Evolutionary conservation across 2,797 vertebrate genomes (phyloP).

Genomic region (Graptemys geographica): DNA sequence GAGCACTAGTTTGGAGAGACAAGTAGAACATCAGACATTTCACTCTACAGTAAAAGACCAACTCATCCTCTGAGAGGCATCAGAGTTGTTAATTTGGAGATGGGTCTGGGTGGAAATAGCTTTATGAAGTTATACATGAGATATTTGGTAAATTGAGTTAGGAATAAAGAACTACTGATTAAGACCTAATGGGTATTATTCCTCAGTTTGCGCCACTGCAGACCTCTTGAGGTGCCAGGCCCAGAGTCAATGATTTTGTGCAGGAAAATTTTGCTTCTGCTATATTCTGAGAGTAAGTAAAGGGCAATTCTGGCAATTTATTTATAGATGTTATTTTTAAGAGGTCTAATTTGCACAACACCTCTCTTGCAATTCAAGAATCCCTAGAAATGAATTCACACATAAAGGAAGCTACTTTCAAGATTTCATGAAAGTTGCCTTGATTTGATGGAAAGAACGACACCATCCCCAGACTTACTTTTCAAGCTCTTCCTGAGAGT

Average conservation of each 20-base stretch:
- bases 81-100: not conserved
- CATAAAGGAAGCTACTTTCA: not conserved
- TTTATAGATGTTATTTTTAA: not conserved
- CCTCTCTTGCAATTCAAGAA: not conserved
- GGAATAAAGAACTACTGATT: not conserved
- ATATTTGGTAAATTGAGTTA: not conserved
- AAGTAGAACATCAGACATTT: not conserved
- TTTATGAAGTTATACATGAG: not conserved
- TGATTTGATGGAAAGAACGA: not conserved
- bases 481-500: slow-evolving; percentile 97
- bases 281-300: not conserved
- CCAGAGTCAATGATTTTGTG: not conserved
- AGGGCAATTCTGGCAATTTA: not conserved
- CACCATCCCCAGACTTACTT: slow-evolving; percentile 85
- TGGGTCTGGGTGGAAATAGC: not conserved
- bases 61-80: not conserved
- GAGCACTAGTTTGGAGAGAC: not conserved
- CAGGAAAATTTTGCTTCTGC: not conserved
- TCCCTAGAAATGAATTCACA: not conserved
- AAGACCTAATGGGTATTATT: not conserved
- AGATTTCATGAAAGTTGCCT: not conserved
- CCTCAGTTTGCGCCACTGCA: not conserved
- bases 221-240: not conserved
- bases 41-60: not conserved
- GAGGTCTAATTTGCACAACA: not conserved